phyloP scores from a whole-genome alignment of 92 coral and sea anemone genomes.

The Epizoanthus scotinus region DNA sequence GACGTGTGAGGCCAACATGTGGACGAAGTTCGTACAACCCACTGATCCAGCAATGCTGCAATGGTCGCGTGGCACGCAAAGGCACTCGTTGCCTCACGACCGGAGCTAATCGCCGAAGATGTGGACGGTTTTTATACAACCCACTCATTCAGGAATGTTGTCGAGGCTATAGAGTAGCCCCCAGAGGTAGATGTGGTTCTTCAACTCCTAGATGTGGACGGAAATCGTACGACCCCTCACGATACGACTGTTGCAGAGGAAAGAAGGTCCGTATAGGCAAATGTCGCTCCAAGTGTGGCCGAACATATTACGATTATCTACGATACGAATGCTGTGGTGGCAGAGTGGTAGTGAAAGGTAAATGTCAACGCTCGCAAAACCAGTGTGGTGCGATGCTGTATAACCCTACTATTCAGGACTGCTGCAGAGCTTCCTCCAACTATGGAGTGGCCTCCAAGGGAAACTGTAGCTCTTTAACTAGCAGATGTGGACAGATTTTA shows the following conservation, averaged over 20 bases:
- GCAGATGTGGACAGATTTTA: not conserved
- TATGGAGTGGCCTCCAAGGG: no score
- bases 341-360: not conserved
- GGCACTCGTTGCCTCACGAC: not conserved
- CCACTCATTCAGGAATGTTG: conserved; percentile 15
- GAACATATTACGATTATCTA: not conserved
- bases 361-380: no score
- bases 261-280: not conserved
- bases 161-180: not conserved
- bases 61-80: not conserved
- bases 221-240: conserved; percentile 5
- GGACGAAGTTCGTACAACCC: not conserved
- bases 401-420: no score
- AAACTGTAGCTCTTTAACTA: not conserved
- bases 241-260: conserved; percentile 26
- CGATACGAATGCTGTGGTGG: conserved; percentile 28
- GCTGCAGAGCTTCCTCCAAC: not conserved
- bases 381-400: no score
- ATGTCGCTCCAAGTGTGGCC: conserved; percentile 9
- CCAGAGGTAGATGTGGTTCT: not conserved
- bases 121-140: not conserved
- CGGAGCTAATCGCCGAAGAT: not conserved
- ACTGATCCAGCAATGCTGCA: conserved; percentile 8
- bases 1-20: not conserved
- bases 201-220: conserved; percentile 3